Percentiles rank a stretch among this genome's conserved stretches.
Evolutionary conservation across 2,797 vertebrate genomes (phyloP).

Genomic region (Myotis pilosus): DNA sequence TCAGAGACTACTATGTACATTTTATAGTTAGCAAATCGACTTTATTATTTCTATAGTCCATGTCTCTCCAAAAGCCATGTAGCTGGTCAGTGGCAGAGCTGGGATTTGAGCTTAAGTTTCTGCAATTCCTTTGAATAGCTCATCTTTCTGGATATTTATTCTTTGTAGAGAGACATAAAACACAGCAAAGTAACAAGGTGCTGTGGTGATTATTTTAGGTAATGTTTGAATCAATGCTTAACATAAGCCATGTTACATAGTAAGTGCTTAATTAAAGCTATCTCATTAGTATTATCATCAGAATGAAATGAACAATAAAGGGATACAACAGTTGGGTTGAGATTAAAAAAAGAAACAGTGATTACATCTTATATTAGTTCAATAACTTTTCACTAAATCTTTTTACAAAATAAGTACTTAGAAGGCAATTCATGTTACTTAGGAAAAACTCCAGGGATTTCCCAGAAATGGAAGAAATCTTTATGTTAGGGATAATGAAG

Average conservation of each 20-base stretch:
- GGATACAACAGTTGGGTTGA: conserved; percentile 23
- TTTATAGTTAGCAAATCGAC: not conserved
- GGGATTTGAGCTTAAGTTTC: not conserved
- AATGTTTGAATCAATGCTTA: not conserved
- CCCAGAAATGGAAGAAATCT: not conserved
- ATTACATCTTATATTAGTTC: conserved; percentile 6
- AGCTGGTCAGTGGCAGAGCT: not conserved
- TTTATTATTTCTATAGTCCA: not conserved
- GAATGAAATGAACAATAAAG: not conserved
- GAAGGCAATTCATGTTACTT: conserved; percentile 6
- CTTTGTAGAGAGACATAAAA: not conserved
- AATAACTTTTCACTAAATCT: conserved; percentile 48
- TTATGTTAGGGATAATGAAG: conserved; percentile 50
- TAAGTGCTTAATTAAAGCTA: not conserved
- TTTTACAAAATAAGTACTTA: conserved; percentile 60
- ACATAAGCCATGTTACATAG: not conserved
- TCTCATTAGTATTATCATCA: not conserved
- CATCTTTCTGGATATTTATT: not conserved
- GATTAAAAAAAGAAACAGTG: not conserved
- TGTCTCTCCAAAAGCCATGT: not conserved
- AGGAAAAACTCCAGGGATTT: conserved; percentile 5
- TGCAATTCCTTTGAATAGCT: not conserved
- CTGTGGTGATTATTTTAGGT: not conserved
- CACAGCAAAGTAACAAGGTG: not conserved
- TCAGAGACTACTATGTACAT: not conserved